A percentile compares a stretch with the other conserved stretches of the same genome.
Conservation (phyloP, 2,888 invertebrate species). For the Adineta ricciae region DNA sequence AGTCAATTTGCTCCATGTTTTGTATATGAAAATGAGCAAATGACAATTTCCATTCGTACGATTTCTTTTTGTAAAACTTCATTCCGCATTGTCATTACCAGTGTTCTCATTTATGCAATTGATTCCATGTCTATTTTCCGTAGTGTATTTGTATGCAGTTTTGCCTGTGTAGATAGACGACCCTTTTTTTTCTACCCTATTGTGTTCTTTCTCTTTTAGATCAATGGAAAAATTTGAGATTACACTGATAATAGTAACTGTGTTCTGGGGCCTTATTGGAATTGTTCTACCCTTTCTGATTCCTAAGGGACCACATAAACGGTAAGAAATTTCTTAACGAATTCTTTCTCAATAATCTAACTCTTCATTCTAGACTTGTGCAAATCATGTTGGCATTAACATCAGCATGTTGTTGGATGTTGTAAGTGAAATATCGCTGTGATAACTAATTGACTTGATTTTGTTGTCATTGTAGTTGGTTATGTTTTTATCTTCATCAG, state of each 20-base stretch:
- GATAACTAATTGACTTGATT: background rate
- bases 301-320: conserved; percentile 30
- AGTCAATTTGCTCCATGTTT: background rate
- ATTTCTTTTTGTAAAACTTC: background rate
- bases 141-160: background rate
- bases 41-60: no score
- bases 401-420: conserved; percentile 30
- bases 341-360: background rate
- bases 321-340: conserved; percentile 11
- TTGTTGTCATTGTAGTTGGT: conserved; percentile 21
- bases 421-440: conserved; percentile 18
- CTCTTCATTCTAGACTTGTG: conserved; percentile 16
- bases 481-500: conserved; percentile 31
- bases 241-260: conserved; percentile 19
- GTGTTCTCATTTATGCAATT: background rate
- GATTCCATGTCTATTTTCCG: background rate
- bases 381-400: conserved; percentile 27
- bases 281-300: conserved; percentile 24
- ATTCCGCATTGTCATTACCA: background rate
- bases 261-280: conserved; percentile 30
- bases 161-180: background rate
- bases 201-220: background rate
- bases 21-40: background rate
- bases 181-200: background rate
- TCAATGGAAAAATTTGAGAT: conserved; percentile 12